Base-by-base conservation (phyloP, 2,797 vertebrate genomes). In the Neosilurus mollespiculum region DNA sequence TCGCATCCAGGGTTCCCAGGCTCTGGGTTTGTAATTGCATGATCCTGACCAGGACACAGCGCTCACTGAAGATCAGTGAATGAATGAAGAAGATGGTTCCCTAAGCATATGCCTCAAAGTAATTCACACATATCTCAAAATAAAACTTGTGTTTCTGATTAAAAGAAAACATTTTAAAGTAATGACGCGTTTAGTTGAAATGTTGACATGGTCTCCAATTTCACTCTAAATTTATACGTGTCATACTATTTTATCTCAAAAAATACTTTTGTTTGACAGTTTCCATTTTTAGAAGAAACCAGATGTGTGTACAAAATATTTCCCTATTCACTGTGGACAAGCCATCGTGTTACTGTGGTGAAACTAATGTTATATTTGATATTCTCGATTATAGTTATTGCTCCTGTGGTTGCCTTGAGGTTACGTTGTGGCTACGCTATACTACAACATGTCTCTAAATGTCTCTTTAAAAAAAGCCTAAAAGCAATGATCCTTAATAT, bases 221-320 rank as follows among this genome's bases (percentile, higher is more conserved):
- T 30, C 30, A 30, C 30, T 30, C 2, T 30, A 30, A 30, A 30
- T 30, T 30, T 30, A 30, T 30, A 30, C 30, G 30, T 30, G 30
- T 30, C 30, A 30, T 30, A 30, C 30, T 30, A 30, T 30, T 30
- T 30, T 30, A 30, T 30, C 30, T 30, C 30, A 30, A 30, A 30
- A 30, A 30, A 30, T 30, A 30, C 30, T 30, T 30, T 30, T 30
- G 30, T 30, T 30, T 30, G 30, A 30, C 22, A 51, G 22, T 51
- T 49, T 70, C 37, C 67, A 51, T 70, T 70, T 70, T 30, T 30
- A 69, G 20, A 69, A 20, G 37, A 70, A 70, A 70, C 67, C 67
- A 49, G 6, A n/a, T 49, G 67, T 70, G 37, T 49, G 9, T n/a
- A 1, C 10, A 5, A 67, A 14, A 70, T 15, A 71, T 51, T 71